Evolutionary conservation across 2,113 vertebrate genomes (phyloP), one percentile per base, ranked within the genome.

Genomic region (Ciconia maguari): DNA sequence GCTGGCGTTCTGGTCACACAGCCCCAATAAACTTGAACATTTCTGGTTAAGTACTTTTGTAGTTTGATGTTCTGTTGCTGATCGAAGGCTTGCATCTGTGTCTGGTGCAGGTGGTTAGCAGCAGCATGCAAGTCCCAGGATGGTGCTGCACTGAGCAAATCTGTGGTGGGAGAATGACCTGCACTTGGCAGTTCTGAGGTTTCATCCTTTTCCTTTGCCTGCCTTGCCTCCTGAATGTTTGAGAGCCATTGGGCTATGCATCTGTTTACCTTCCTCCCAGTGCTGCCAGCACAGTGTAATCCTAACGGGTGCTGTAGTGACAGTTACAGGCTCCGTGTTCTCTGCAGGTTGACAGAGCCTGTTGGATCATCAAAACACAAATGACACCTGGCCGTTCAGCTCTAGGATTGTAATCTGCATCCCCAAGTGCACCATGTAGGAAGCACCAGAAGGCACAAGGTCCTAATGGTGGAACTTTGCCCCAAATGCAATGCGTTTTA

Each of bases 281-380:
- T 24, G 70, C 90, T 87, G 90, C 78, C 92, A 71, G 81, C 72
- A 41, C 72, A 46, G 74, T 9, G 32, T 66, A 36, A 51, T 83
- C 57, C 49, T 69, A 60, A 78, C 2, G 11, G 78, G 49, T 80
- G 70, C 79, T 52, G 14, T 66, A 34, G 82, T 77, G 79, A 76
- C 86, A 86, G 8, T 83, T 69, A 65, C 42, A 60, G 82, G 32
- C 74, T 77, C 25, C 0, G 1, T 58, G 77, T 51, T 84, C 79
- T 94, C 61, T 72, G 85, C 71, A 57, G 71, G 41, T 91, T 92
- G 89, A 71, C 88, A 78, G 69, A 75, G 87, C 69, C 92, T 84
- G 30, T 66, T 72, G 87, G 75, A 52, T 49, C 76, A 41, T 83
- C 86, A 36, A 44, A 85, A 72, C 52, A 68, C 66, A 89, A 80